These are phyloP conservation scores for Melanophora roralis DNA, from an alignment of 2,888 invertebrate species.

Conservation along the genomic window DNA sequence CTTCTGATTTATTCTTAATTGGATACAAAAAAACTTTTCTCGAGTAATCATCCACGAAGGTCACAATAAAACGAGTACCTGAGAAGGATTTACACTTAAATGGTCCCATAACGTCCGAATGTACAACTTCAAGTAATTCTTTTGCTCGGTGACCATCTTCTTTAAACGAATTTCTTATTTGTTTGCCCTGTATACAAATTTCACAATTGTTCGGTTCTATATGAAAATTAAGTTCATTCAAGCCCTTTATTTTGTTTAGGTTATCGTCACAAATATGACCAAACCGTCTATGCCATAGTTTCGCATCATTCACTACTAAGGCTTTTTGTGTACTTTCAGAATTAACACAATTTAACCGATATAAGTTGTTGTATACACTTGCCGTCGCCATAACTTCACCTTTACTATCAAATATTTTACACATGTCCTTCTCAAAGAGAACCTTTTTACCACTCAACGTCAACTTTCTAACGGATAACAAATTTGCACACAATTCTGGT, in stretches of 20 bases:
- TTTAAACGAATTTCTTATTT: constrained; percentile 61
- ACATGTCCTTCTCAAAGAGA: no score
- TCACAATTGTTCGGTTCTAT: no score
- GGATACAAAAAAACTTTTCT: constrained; percentile 58
- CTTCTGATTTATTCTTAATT: constrained; percentile 47
- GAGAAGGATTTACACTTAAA: constrained; percentile 69
- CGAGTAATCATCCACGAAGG: constrained; percentile 71
- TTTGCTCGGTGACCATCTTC: no score
- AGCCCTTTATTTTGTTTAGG: constrained; percentile 40
- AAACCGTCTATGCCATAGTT: constrained; percentile 63
- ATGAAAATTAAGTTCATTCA: constrained; percentile 16
- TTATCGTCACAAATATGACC: no score
- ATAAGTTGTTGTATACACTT: no score
- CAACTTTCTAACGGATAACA: no score
- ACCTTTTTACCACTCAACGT: no score
- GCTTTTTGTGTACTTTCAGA: constrained; percentile 7
- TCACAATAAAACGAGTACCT: constrained; percentile 70
- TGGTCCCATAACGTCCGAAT: constrained; percentile 73
- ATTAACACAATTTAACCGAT: no score
- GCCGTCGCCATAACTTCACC: no score
- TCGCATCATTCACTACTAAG: constrained; percentile 5
- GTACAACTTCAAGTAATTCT: constrained; percentile 68
- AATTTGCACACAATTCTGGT: no score
- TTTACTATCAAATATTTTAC: no score
- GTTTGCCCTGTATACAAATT: constrained; percentile 66